Evolutionary conservation across 2,888 invertebrate genomes (phyloP), one percentile per base, ranked within the genome.

Genomic region (Metacarcinus magister): DNA sequence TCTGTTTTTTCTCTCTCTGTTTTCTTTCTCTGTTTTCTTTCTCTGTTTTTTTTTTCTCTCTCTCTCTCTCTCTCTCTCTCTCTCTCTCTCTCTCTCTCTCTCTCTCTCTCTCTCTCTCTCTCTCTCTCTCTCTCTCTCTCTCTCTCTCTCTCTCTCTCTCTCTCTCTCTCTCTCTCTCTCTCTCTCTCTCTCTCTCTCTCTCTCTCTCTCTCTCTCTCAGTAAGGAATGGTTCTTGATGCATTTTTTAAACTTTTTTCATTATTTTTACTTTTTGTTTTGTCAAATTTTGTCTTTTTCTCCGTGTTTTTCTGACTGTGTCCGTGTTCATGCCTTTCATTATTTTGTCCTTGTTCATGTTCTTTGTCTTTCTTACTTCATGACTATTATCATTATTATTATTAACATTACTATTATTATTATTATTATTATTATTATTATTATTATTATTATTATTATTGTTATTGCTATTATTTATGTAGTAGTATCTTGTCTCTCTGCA

Each of bases 11-110:
- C 44, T 43, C 44, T 90, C 43, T 43, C 28, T 90, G 23, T 10
- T 16, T 90, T 16, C 43, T 90, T 13, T 89, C 43, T 89, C 89
- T 89, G 28, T 89, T 28, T 89, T 28, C 28, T 28, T 89, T 28
- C 28, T 28, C 28, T 28, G 10, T 28, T 89, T 28, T 89, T 28
- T 89, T 28, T 89, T 28, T 89, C 89, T 89, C 89, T 89, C 89
- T 89, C 89, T 89, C 89, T 89, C 82, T 89, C 89, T 89, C 89
- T 89, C 89, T 89, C 89, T 89, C 89, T 89, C 89, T 89, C 89
- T 89, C 89, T 89, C 89, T 89, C 89, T 89, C 89, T 89, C 89
- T 89, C 89, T 89, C 89, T 89, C 89, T 89, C 89, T 89, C 89
- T 89, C 89, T 89, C 89, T 89, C 89, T 89, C 89, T 32, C 32